Evolutionary conservation across 2,797 vertebrate species (phyloP).

Genomic region (Coluber constrictor): DNA sequence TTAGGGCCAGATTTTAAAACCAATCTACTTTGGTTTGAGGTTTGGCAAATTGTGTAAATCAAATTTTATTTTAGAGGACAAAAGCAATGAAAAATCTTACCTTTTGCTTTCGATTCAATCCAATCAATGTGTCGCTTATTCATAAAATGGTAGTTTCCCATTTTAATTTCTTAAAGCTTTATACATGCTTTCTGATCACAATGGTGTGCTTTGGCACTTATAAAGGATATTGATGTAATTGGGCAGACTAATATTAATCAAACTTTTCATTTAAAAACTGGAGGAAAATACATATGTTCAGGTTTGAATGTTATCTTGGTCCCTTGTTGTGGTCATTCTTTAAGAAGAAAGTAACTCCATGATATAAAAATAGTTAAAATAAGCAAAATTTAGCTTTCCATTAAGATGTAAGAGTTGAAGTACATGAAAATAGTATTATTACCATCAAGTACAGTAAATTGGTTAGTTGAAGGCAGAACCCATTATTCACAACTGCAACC

Average conservation of each 20-base stretch:
- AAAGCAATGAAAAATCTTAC: neutral
- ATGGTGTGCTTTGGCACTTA: neutral
- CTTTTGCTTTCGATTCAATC: neutral
- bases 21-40: neutral
- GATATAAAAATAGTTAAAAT: neutral
- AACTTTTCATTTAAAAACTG: neutral
- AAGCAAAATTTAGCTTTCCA: neutral
- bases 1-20: neutral
- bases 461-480: neutral
- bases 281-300: neutral
- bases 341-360: neutral
- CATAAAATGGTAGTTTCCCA: neutral
- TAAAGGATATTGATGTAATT: neutral
- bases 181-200: neutral
- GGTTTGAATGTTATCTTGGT: neutral
- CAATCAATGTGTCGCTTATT: neutral
- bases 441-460: neutral
- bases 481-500: neutral
- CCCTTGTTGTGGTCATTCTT: neutral
- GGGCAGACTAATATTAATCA: neutral
- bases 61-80: neutral
- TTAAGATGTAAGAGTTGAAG: neutral
- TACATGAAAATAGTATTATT: neutral
- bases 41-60: neutral
- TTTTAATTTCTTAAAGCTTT: neutral